phyloP scores from a whole-genome alignment of 1,140 invertebrate genomes.

The Triops longicaudatus region DNA sequence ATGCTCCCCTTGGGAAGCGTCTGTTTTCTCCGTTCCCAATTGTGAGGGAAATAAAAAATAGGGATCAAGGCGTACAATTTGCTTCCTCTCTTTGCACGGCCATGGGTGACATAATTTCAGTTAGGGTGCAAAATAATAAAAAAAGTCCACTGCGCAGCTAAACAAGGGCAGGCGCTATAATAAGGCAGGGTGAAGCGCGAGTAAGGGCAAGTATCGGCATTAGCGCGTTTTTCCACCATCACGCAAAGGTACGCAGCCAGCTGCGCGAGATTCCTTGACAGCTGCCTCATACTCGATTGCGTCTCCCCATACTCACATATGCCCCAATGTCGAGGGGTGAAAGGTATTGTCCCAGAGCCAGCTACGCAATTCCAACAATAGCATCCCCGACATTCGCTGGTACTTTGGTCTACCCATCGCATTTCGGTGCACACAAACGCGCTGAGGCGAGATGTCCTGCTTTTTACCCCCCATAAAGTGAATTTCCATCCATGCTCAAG shows the following conservation, averaged over 20 bases:
- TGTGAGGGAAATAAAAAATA: background rate
- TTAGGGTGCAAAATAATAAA: background rate
- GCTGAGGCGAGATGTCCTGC: background rate
- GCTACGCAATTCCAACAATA: background rate
- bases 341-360: background rate
- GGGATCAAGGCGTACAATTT: background rate
- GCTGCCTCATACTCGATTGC: background rate
- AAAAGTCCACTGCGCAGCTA: background rate
- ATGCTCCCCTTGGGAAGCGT: too few relatives aligned
- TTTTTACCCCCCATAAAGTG: too few relatives aligned
- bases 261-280: constrained; percentile 3
- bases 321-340: background rate
- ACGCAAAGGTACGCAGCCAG: background rate
- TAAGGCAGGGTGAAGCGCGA: background rate
- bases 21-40: too few relatives aligned
- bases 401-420: too few relatives aligned
- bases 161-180: background rate
- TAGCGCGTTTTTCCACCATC: background rate
- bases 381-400: background rate
- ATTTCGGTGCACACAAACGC: too few relatives aligned
- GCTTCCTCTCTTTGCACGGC: background rate
- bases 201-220: background rate
- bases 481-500: too few relatives aligned
- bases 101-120: background rate
- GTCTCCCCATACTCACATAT: background rate